Evolutionary conservation across 2,888 invertebrate species (phyloP), one percentile per base, ranked within the genome.

Genomic region (Hypsopygia costalis): DNA sequence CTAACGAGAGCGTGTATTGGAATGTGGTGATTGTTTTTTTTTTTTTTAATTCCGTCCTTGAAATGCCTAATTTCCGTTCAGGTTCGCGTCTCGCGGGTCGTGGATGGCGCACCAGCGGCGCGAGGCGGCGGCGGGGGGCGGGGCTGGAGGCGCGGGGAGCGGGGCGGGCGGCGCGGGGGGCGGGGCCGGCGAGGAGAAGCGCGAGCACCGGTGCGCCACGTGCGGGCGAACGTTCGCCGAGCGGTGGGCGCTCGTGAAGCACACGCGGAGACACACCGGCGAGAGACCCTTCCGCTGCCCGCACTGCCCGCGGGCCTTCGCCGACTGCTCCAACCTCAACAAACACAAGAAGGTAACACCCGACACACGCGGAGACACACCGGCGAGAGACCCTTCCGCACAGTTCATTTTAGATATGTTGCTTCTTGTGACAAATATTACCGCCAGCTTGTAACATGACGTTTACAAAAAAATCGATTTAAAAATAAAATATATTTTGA

Each of bases 241-340:
- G 58, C 91, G 91, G 43, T 91, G 91, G 91, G 91, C 92, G 36
- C 80, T 93, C 29, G 90, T 90, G 46, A 92, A 92, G 66, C 94
- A 94, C 73, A 69, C 87, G 58, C 87, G 93, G 11, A 61, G 91
- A 3, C 94, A 94, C 65, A 91, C 92, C 1, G 92, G 91, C 27
- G 92, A 93, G 64, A 92, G 92, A 39, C 94, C 95, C 1, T 94
- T 59, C 63, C 54, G 58, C 45, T 95, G 95, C 62, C 90, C 92
- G 30, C 82, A 92, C 49, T 95, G 95, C 61, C 91, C 91, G 20
- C 92, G 94, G 55, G 90, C 92, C 29, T 95, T 96, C 78, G 92
- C 94, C 0, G 94, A 95, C 78, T 91, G 92, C 53, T 94, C 94
- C 22, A 95, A 95, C 80, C 89, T 94, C 42, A 91, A 91, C 9